A percentile compares a stretch with the other conserved stretches of the same genome.
phyloP scores from a whole-genome alignment of 2,113 vertebrate species.

The Xiphophorus hellerii region DNA sequence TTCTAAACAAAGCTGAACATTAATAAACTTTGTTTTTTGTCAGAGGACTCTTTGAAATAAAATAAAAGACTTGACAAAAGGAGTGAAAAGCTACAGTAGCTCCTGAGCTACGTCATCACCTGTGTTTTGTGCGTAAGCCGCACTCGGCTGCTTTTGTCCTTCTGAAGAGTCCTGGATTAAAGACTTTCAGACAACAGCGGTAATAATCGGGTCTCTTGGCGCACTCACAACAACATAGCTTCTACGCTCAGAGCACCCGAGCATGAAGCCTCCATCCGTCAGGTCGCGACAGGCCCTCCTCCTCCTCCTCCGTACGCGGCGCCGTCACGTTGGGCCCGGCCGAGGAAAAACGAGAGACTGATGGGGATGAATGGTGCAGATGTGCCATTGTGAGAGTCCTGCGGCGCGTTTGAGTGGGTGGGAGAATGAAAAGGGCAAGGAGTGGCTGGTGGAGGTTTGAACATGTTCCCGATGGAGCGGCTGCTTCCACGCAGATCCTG shows the following conservation, averaged over 20 bases:
- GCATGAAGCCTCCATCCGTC: constrained; percentile 10
- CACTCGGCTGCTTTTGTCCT: constrained; percentile 7
- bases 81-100: background rate
- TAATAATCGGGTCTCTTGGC: background rate
- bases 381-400: constrained; percentile 47
- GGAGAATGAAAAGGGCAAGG: constrained; percentile 38
- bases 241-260: background rate
- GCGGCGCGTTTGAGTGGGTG: constrained; percentile 16
- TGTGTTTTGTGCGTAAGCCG: too few species aligned
- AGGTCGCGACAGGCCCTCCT: constrained; percentile 43
- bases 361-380: constrained; percentile 56
- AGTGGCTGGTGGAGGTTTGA: constrained; percentile 42
- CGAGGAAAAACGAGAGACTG: constrained; percentile 12
- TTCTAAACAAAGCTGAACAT: too few species aligned
- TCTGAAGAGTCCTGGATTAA: background rate
- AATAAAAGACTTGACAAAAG: too few species aligned
- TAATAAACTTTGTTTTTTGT: too few species aligned
- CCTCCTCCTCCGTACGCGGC: background rate
- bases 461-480: constrained; percentile 25
- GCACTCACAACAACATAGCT: background rate
- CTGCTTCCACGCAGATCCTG: constrained; percentile 16
- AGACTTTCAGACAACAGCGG: constrained; percentile 7
- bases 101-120: background rate
- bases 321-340: background rate
- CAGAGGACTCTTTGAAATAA: too few species aligned